A percentile compares a stretch with the other conserved stretches of the same genome.
Evolutionary conservation across 2,113 vertebrate genomes (phyloP).

Genomic region (Pontoporia blainvillei): DNA sequence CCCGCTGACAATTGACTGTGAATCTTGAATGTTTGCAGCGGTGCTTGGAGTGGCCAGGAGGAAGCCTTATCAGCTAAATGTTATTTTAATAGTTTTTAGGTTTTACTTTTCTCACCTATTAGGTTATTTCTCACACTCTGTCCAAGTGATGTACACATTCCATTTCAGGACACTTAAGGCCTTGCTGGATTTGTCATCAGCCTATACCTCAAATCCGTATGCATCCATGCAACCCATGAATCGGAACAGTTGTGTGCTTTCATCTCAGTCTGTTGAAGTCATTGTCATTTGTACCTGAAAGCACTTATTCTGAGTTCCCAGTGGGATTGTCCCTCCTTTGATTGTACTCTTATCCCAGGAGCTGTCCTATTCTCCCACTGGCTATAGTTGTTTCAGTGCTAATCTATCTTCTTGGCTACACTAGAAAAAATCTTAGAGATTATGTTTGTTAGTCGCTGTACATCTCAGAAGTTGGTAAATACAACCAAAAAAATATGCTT

Average conservation of each 20-base stretch:
- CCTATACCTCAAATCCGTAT: background rate
- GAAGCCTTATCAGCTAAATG: background rate
- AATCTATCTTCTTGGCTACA: background rate
- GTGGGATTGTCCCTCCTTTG: background rate
- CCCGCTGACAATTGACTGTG: background rate
- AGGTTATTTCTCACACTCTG: background rate
- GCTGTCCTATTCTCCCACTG: background rate
- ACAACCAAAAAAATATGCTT: background rate
- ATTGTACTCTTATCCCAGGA: too few species aligned
- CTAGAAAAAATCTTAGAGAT: background rate
- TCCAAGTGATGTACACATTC: background rate
- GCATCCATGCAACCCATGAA: background rate
- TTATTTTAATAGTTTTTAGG: background rate
- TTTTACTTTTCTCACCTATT: background rate
- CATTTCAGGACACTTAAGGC: background rate
- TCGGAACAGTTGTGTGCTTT: background rate
- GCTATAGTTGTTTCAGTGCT: background rate
- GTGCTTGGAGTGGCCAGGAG: background rate
- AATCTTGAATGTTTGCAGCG: background rate
- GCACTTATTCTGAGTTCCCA: background rate
- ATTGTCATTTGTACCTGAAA: background rate
- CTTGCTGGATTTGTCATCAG: background rate
- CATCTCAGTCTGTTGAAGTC: background rate
- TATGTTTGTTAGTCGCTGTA: background rate
- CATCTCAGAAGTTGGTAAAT: background rate